Percentiles rank a stretch among this genome's conserved stretches.
Conservation (phyloP, 2,113 vertebrate species). For the Trichomycterus rosablanca region DNA sequence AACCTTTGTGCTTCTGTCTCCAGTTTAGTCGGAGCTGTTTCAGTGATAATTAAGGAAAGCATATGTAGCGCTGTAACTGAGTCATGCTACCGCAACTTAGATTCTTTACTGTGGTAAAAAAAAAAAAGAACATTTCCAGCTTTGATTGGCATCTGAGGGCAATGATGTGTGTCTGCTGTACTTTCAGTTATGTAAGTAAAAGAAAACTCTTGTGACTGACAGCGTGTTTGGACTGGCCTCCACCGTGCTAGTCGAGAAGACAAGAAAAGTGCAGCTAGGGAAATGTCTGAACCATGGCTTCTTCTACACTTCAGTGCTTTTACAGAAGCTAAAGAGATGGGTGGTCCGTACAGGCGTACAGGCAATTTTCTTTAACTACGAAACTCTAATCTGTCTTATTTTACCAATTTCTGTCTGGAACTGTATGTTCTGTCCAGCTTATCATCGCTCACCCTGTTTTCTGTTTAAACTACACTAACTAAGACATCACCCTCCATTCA, state of each 20-base stretch:
- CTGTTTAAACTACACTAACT: slow-evolving; percentile 10
- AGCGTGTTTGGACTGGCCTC: slow-evolving; percentile 28
- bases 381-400: not conserved
- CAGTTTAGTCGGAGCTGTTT: no score
- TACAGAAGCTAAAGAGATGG: not conserved
- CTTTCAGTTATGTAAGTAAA: slow-evolving; percentile 30
- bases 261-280: not conserved
- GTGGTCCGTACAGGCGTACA: not conserved
- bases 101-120: slow-evolving; percentile 13
- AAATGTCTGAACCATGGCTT: not conserved
- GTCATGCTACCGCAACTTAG: not conserved
- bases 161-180: slow-evolving; percentile 26
- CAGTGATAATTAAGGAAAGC: not conserved
- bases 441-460: slow-evolving; percentile 1
- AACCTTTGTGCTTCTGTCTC: no score
- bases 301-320: slow-evolving; percentile 2
- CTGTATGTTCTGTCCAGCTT: not conserved
- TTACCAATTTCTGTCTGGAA: not conserved
- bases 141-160: slow-evolving; percentile 45
- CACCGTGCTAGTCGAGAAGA: slow-evolving; percentile 8
- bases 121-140: slow-evolving; percentile 28
- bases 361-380: slow-evolving; percentile 5
- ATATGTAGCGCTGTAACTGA: not conserved
- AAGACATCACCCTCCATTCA: no score
- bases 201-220: no score